These are phyloP conservation scores for Brachirus orientalis DNA, from an alignment of 2,113 vertebrate genomes.

Conservation along the genomic window DNA sequence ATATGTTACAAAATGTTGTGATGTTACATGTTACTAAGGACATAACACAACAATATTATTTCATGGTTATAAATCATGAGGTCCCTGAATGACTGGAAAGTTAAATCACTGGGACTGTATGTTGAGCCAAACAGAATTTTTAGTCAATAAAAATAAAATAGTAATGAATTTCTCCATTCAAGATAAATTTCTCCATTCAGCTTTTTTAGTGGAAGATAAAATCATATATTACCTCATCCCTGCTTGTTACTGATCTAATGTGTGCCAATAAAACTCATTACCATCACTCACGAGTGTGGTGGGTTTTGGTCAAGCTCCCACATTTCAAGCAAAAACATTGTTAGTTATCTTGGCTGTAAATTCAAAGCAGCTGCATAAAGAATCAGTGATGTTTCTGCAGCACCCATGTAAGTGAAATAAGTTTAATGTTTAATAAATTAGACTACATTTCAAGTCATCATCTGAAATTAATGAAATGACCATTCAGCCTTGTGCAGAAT, in stretches of 20 bases:
- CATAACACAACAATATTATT: too few relatives aligned
- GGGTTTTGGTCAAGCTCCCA: slow-evolving; percentile 19
- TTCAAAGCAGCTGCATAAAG: slow-evolving; percentile 9
- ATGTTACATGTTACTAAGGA: too few relatives aligned
- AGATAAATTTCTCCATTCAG: too few relatives aligned
- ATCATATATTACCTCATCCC: too few relatives aligned
- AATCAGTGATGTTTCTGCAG: slow-evolving; percentile 26
- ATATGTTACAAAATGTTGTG: too few relatives aligned
- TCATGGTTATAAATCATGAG: too few relatives aligned
- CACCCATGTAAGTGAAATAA: neutral
- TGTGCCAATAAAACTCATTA: slow-evolving; percentile 55
- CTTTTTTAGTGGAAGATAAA: too few relatives aligned
- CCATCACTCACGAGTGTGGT: slow-evolving; percentile 39
- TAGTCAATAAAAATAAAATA: too few relatives aligned
- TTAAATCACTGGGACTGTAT: too few relatives aligned
- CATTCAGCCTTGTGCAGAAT: slow-evolving; percentile 33
- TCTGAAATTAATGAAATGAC: slow-evolving; percentile 17
- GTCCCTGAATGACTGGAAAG: too few relatives aligned
- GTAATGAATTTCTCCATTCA: too few relatives aligned
- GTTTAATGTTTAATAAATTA: slow-evolving; percentile 28
- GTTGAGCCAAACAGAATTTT: too few relatives aligned
- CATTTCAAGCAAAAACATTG: slow-evolving; percentile 35
- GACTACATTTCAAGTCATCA: slow-evolving; percentile 27
- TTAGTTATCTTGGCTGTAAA: slow-evolving; percentile 42
- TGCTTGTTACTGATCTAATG: slow-evolving; percentile 24